These are phyloP conservation scores for Thomomys bottae DNA, from an alignment of 2,113 vertebrate species.

Conservation along the genomic window DNA sequence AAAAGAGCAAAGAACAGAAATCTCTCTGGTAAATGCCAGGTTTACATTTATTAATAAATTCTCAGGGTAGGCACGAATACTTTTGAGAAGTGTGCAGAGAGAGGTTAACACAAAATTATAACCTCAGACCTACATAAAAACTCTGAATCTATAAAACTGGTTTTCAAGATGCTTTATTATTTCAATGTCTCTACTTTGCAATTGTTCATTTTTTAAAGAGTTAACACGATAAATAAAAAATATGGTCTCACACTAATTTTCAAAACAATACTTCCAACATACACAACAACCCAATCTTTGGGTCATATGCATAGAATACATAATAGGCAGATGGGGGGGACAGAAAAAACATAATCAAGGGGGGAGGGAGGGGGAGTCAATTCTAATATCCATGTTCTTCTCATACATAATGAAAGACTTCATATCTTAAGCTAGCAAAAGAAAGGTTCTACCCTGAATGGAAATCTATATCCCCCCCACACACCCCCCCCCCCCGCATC, in stretches of 20 bases:
- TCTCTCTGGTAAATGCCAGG: conserved; percentile 37
- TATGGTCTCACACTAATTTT: neutral
- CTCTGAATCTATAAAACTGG: conserved; percentile 39
- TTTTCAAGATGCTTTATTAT: conserved; percentile 41
- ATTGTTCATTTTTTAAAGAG: too few species aligned
- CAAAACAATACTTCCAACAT: conserved; percentile 38
- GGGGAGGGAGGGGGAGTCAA: too few species aligned
- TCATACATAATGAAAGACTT: neutral
- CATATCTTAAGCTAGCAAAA: conserved; percentile 4
- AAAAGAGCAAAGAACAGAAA: too few species aligned
- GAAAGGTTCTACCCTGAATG: neutral
- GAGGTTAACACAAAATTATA: conserved; percentile 33
- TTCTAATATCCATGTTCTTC: neutral
- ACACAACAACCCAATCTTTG: neutral
- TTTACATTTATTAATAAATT: conserved; percentile 39
- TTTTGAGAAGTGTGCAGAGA: conserved; percentile 44
- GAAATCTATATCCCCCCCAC: neutral
- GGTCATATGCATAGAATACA: neutral
- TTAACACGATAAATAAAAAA: neutral
- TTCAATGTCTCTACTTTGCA: too few species aligned
- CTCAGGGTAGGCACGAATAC: neutral
- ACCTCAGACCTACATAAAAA: conserved; percentile 3
- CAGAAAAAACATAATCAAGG: neutral
- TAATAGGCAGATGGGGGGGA: neutral
- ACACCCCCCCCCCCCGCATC: neutral